phyloP scores from a whole-genome alignment of 2,888 invertebrate genomes.

The Hypselothyrea guttata region DNA sequence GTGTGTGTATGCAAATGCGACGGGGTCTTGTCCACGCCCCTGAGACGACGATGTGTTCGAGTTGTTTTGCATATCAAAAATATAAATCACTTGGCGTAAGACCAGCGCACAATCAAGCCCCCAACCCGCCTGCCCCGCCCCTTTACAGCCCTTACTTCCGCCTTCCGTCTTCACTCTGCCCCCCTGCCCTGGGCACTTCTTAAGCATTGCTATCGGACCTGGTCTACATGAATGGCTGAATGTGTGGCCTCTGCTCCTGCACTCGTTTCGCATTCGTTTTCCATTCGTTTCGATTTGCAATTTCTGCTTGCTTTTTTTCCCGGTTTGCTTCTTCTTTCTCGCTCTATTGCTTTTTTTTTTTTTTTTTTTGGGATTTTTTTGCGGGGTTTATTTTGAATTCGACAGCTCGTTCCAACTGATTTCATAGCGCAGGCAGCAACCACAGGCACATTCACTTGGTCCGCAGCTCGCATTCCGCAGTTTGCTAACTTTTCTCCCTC shows the following conservation, averaged over 20 bases:
- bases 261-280: constrained; percentile 37
- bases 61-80: constrained; percentile 78
- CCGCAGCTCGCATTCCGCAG: constrained; percentile 34
- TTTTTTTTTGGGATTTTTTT: too few relatives aligned
- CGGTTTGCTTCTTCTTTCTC: too few relatives aligned
- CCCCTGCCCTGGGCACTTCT: neutral
- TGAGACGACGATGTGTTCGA: constrained; percentile 52
- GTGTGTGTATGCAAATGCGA: constrained; percentile 53
- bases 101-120: constrained; percentile 57
- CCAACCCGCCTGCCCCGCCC: too few relatives aligned
- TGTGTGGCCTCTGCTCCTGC: constrained; percentile 53
- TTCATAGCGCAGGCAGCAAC: constrained; percentile 26
- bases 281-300: constrained; percentile 38
- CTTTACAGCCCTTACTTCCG: constrained; percentile 6
- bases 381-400: constrained; percentile 47
- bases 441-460: constrained; percentile 44
- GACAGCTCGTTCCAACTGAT: constrained; percentile 71
- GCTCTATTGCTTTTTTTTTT: constrained; percentile 7
- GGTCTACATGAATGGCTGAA: constrained; percentile 46
- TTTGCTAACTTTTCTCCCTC: constrained; percentile 25
- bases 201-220: constrained; percentile 38
- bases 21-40: constrained; percentile 64
- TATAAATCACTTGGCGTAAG: constrained; percentile 77
- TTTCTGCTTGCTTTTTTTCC: constrained; percentile 30
- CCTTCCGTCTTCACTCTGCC: neutral